Evolutionary conservation across 2,113 vertebrate species (phyloP), one percentile per base, ranked within the genome.

Genomic region (Siphamia tubifer): DNA sequence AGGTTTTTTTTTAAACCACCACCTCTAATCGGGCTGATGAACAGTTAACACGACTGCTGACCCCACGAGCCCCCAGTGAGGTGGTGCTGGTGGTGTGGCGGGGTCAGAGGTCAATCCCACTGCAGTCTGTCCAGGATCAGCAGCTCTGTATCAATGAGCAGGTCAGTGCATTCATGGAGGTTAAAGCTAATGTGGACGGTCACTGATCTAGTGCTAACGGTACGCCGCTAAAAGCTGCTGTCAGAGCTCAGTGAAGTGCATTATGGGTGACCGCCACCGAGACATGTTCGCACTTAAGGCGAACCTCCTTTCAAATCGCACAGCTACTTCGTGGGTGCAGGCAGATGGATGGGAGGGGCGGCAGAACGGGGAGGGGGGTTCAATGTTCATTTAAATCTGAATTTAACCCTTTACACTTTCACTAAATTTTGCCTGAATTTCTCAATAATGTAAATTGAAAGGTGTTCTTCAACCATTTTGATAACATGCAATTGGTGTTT

Each of bases 151-250:
- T 21, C 24, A 13, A 23, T 6, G 27, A 63, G 66, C 2, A 42
- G 10, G 66, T 44, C 2, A 38, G 39, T 9, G 44, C 8, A 25
- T 38, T 69, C 25, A 47, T 15, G 15, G 27, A 13, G 28, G 67
- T 39, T 76, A 58, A 65, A 30, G 5, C 38, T 11, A 5, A 27
- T 5, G 17, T 6, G 8, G 44, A n/a, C 30, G 4, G 28, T 63
- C 52, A 44, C 55, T 3, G 51, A 71, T 76, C 56, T 54, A 13
- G 55, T 23, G 49, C 5, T 21, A 5, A 49, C 8, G 31, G 39
- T 15, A 12, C 42, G 1, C 6, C 20, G 17, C 28, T 8, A 0
- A 19, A 15, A 31, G 23, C 49, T 12, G 25, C 35, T 19, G 55
- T 11, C 15, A 4, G 0, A 9, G 32, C n/a, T 20, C 25, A 34